Base-by-base conservation (phyloP, 2,113 vertebrate genomes). In the Archocentrus centrarchus region DNA sequence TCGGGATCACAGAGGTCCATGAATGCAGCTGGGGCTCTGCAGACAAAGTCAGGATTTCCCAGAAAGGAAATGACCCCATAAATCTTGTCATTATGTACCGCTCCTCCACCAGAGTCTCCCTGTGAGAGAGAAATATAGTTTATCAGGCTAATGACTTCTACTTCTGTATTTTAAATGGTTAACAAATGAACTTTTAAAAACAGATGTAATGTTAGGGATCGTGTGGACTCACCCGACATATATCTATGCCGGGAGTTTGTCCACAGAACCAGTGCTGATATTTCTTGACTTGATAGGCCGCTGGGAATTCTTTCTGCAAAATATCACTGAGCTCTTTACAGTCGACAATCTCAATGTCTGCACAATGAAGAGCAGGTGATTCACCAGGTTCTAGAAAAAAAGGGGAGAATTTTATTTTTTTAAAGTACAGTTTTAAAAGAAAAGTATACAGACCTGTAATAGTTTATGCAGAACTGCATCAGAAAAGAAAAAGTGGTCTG, bases 41-140 rank as follows among this genome's bases (percentile, higher is more conserved):
- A 61, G 0, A 10, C 24, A 2, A 11, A 1, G 1, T 15, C 0
- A 5, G 6, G 7, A 44, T 79, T 11, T 8, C 77, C 77, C 1
- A 6, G 14, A 2, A 85, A 55, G 7, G 27, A 24, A 81, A 75
- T 17, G 11, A 85, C 5, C 0, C 87, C 83, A 5, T 76, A 76
- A 8, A 85, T 66, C 60, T 0, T 61, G 39, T 6, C 4, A 0
- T 15, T 0, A 7, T 20, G 14, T 41, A 82, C 75, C 20, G 30
- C 41, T 66, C 83, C 82, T 79, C 79, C 66, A 30, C 82, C 86
- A 57, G 86, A 88, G 47, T 85, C 79, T 0, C 79, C 86, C 82
- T 84, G 78, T 30, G 5, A 73, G 27, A 81, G 17, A 82, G 8
- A 60, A 5, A 41, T 0, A 68, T 4, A 7, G 6, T 27, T n/a